phyloP scores from a whole-genome alignment of 2,113 vertebrate genomes.

The Psilopsiagon aurifrons region DNA sequence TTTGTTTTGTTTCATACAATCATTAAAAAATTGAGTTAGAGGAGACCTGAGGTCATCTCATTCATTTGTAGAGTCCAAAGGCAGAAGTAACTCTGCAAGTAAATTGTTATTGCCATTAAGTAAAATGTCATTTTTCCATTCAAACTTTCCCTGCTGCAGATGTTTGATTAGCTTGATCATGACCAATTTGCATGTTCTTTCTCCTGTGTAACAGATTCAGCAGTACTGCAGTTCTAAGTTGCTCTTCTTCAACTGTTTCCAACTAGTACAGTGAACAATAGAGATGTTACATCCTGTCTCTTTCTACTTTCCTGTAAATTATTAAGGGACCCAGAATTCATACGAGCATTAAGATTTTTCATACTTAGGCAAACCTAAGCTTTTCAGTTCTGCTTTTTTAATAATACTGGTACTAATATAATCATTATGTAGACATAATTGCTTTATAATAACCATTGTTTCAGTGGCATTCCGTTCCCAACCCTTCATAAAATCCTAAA shows the following conservation, averaged over 20 bases:
- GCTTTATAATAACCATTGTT: background rate
- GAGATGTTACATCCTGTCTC: background rate
- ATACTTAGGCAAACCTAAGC: background rate
- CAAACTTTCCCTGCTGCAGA: background rate
- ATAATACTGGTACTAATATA: background rate
- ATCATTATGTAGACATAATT: background rate
- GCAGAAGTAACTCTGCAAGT: background rate
- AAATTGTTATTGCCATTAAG: background rate
- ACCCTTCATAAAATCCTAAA: background rate
- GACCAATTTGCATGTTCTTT: background rate
- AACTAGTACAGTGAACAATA: background rate
- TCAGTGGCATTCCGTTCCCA: background rate
- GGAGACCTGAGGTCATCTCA: background rate
- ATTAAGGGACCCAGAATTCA: background rate
- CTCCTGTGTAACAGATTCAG: background rate
- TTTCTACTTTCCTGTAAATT: background rate
- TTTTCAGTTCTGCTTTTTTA: background rate
- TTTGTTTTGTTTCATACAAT: background rate
- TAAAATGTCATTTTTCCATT: background rate
- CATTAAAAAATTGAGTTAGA: background rate
- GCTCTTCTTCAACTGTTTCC: background rate
- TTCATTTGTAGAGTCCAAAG: background rate
- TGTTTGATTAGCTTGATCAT: background rate
- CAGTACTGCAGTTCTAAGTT: background rate
- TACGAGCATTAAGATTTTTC: background rate